Evolutionary conservation across 1,140 invertebrate species (phyloP), one percentile per base, ranked within the genome.

Genomic region (Periplaneta americana): DNA sequence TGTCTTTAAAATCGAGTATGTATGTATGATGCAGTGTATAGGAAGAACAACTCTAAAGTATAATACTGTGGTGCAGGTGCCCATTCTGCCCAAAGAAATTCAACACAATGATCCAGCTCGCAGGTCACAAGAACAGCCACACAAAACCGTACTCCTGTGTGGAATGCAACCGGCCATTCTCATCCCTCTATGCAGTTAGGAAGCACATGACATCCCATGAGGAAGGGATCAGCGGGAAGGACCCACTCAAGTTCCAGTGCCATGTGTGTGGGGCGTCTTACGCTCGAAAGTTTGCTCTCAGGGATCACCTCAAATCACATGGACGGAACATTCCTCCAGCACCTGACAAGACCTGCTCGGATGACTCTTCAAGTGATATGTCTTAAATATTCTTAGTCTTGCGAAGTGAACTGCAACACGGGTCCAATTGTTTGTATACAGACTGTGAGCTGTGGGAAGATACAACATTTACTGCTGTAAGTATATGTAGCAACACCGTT

Each of bases 91-190:
- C 93, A 0, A 95, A 95, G 84, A 91, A 93, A 0, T 95, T 95
- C 86, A 94, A 94, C 84, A 95, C 94, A 0, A 90, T 92, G 0
- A 94, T 95, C 0, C 94, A 95, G 86, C 87, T 95, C 0, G 92
- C 93, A 4, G 93, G 93, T 0, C 94, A 95, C 84, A 94, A 93
- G 85, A 95, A 95, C 83, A 94, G 92, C 31, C 94, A 95, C 83
- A 95, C 92, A 0, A 95, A 95, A 85, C 94, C 94, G 0, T 95
- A 94, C 83, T 90, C 91, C 2, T 95, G 94, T 82, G 92, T 90
- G 17, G 91, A 93, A 81, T 95, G 94, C 85, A 88, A 84, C 48
- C 89, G 94, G 78, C 93, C 93, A 0, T 95, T 95, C 84, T 92
- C 93, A 1, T 93, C 93, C 0, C 85, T 95, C 2, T 95, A 95